Evolutionary conservation across 2,888 invertebrate species (phyloP), one percentile per base, ranked within the genome.

Genomic region (Mylabris sibirica): DNA sequence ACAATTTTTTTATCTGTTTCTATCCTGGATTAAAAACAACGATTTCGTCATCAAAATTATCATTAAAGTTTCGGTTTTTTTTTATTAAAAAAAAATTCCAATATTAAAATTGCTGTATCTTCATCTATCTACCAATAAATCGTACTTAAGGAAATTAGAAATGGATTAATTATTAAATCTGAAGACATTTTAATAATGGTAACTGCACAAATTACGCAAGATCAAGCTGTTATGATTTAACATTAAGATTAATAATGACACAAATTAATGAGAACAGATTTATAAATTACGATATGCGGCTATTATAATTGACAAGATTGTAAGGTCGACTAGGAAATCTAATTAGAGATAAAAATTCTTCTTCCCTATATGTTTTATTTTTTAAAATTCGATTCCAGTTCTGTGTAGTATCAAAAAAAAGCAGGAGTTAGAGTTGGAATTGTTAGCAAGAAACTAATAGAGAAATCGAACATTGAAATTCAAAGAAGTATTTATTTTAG

Each of bases 401-500:
- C n/a, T n/a, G n/a, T n/a, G n/a, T n/a, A n/a, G n/a, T n/a, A n/a
- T n/a, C n/a, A n/a, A n/a, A n/a, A n/a, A n/a, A n/a, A n/a, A n/a
- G n/a, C n/a, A n/a, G n/a, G n/a, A n/a, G n/a, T n/a, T n/a, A n/a
- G n/a, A n/a, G n/a, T n/a, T n/a, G n/a, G n/a, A n/a, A n/a, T n/a
- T n/a, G n/a, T n/a, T n/a, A n/a, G n/a, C n/a, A n/a, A n/a, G n/a
- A n/a, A n/a, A 30, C 3, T 6, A 30, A 6, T 30, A 30, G 30
- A 30, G 1, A 30, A 30, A 30, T 1, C 30, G 30, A 30, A 4
- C 5, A 8, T 53, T 24, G 53, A 34, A 68, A 77, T 80, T 79
- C 76, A 77, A 79, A 80, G 66, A 77, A 79, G 79, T 79, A 79
- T 80, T 80, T 80, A 80, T 80, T n/a, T 53, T 79, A 79, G 77